Evolutionary conservation across 2,113 vertebrate species (phyloP).

Genomic region (Leucosticte australis): DNA sequence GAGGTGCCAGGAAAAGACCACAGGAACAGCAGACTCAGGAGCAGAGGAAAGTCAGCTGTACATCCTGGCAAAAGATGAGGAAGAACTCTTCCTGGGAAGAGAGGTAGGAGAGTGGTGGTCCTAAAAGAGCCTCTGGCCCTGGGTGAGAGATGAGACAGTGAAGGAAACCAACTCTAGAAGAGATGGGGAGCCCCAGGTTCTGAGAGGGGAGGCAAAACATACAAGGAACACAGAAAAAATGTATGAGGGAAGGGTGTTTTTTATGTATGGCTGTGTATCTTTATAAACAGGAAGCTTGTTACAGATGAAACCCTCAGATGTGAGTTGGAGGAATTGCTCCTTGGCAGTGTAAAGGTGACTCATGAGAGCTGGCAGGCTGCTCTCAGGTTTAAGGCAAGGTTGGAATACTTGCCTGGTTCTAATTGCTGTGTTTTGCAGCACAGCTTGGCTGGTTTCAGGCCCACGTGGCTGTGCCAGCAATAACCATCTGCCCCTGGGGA

Average conservation of each 20-base stretch:
- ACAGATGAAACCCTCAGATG: constrained; percentile 23
- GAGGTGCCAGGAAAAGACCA: constrained; percentile 13
- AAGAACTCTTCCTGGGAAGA: neutral
- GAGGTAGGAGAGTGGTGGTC: neutral
- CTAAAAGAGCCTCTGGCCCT: neutral
- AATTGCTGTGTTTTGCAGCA: constrained; percentile 38
- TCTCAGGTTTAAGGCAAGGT: constrained; percentile 20
- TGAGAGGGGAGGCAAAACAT: neutral
- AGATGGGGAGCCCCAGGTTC: neutral
- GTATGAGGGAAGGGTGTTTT: neutral
- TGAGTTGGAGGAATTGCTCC: constrained; percentile 31
- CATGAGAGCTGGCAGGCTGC: constrained; percentile 30
- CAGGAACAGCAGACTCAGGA: neutral
- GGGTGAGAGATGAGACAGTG: neutral
- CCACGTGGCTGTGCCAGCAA: constrained; percentile 39
- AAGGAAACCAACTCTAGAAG: neutral
- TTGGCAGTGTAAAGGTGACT: constrained; percentile 66
- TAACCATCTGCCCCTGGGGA: constrained; percentile 58
- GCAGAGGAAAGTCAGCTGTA: neutral
- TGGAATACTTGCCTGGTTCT: constrained; percentile 44
- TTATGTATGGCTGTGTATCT: neutral
- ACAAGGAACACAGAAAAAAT: neutral
- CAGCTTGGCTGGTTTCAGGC: constrained; percentile 46
- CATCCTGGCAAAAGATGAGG: neutral
- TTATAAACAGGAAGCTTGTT: constrained; percentile 29